These are phyloP conservation scores for Diadema setosum DNA, from an alignment of 35 echinoderm and acorn worm species.

Conservation along the genomic window DNA sequence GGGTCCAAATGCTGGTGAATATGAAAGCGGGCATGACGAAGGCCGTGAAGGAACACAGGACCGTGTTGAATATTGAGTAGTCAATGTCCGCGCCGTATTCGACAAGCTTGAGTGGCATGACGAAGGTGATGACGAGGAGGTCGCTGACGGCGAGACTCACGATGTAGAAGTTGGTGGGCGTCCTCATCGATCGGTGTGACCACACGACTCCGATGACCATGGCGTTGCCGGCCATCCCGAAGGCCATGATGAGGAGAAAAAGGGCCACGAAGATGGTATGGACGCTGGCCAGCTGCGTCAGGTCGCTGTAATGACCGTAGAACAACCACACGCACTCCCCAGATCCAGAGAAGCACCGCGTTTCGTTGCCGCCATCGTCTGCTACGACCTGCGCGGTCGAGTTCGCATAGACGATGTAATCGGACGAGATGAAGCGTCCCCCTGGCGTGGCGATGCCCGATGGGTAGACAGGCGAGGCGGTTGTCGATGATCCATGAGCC, in stretches of 20 bases:
- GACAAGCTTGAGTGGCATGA: constrained; percentile 64
- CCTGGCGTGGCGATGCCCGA: too few species aligned
- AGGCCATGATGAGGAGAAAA: constrained; percentile 52
- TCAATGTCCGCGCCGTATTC: constrained; percentile 45
- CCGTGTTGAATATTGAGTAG: background rate
- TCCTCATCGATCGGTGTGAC: constrained; percentile 70
- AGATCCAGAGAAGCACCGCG: background rate
- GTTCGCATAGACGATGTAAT: too few species aligned
- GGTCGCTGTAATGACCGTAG: constrained; percentile 28
- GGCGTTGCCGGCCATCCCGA: constrained; percentile 69
- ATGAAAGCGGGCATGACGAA: constrained; percentile 77
- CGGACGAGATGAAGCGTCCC: too few species aligned
- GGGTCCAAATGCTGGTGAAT: constrained; percentile 90
- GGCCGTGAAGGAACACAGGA: constrained; percentile 60
- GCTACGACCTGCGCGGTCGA: too few species aligned
- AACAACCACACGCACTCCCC: background rate
- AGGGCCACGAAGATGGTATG: constrained; percentile 44
- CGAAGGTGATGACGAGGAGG: constrained; percentile 68
- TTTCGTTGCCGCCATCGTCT: too few species aligned
- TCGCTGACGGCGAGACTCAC: constrained; percentile 86
- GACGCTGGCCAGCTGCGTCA: constrained; percentile 60
- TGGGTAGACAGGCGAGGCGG: too few species aligned
- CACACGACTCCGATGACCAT: constrained; percentile 85
- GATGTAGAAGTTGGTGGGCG: constrained; percentile 91
- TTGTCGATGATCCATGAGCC: too few species aligned